Base-by-base conservation (phyloP, 2,888 invertebrate genomes). In the Therioaphis trifolii region DNA sequence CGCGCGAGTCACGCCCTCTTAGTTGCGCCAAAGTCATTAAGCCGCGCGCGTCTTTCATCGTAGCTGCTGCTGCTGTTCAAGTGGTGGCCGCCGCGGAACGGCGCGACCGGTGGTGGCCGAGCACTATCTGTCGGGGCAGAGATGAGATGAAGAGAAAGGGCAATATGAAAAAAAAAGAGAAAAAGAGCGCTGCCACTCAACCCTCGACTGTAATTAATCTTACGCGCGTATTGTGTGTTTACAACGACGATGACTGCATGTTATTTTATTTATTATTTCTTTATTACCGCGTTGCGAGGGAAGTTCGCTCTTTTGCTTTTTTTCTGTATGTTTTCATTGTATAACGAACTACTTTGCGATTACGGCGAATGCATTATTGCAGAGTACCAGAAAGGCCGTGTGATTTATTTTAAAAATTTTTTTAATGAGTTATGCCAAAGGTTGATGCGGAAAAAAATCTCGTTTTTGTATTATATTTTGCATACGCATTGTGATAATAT, bases 261-360 rank as follows among this genome's bases (percentile, higher is more conserved):
- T 74, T 82, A 82, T 82, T 82, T 82, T 82, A 82, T 82, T 72
- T 82, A 82, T 63, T 82, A 82, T 72, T 63, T 80, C 80, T 80
- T 71, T 71, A 69, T 71, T 80, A 55, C 49, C 21, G 11, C 71
- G 40, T 68, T 35, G 9, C 40, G n/a, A 9, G 27, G 14, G 5
- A 15, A 43, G 46, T n/a, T n/a, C 27, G n/a, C 66, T 79, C 43
- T 40, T 35, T 35, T 76, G 29, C 46, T 40, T 68, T 14, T 78
- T 43, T 69, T 40, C 12, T 43, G 14, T 58, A n/a, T 27, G 49
- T 79, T 63, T 66, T 63, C 61, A 63, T 72, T 74, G 63, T 68
- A 55, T 82, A 82, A 72, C 35, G 43, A 72, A 80, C 80, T 58
- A 72, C 80, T 80, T 27, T 58, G 71, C 61, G 58, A 80, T 80